phyloP scores from a whole-genome alignment of 2,113 vertebrate genomes.

The Gymnorhina tibicen region DNA sequence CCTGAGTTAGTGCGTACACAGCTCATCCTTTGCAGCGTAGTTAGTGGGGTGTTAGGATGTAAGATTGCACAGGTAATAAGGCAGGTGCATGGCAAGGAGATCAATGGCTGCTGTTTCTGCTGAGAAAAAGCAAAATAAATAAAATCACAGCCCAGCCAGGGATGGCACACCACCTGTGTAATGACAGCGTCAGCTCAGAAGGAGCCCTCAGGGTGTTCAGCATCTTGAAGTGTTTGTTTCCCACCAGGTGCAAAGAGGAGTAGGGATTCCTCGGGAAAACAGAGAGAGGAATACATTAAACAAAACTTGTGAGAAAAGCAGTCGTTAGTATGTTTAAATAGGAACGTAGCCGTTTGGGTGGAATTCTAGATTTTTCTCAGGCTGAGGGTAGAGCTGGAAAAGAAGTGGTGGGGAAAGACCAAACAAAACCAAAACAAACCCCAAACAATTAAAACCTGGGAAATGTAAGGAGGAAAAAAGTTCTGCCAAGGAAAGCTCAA shows the following conservation, averaged over 20 bases:
- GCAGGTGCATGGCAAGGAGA: not conserved
- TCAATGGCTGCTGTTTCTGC: not conserved
- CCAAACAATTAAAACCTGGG: not conserved
- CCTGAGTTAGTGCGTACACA: constrained; percentile 42
- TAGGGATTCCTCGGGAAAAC: not conserved
- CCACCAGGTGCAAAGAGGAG: not conserved
- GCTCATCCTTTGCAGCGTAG: constrained; percentile 31
- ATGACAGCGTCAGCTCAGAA: not conserved
- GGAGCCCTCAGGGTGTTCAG: not conserved
- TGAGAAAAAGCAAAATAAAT: not conserved
- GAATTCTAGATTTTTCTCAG: not conserved
- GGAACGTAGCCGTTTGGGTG: not conserved
- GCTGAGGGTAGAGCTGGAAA: not conserved
- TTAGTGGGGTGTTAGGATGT: not conserved
- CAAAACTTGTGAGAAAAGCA: not conserved
- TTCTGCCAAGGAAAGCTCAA: not conserved
- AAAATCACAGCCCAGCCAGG: not conserved
- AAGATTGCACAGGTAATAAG: not conserved
- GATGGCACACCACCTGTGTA: accelerated
- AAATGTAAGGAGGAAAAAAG: not conserved
- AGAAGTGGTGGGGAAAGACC: not conserved
- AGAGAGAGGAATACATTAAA: not conserved
- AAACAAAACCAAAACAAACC: not conserved
- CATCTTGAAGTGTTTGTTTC: not conserved
- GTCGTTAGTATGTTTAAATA: not conserved